Percentiles rank a stretch among this genome's conserved stretches.
These are phyloP conservation scores for Pygoscelis adeliae DNA, from an alignment of 2,113 vertebrate species.

Conservation along the genomic window DNA sequence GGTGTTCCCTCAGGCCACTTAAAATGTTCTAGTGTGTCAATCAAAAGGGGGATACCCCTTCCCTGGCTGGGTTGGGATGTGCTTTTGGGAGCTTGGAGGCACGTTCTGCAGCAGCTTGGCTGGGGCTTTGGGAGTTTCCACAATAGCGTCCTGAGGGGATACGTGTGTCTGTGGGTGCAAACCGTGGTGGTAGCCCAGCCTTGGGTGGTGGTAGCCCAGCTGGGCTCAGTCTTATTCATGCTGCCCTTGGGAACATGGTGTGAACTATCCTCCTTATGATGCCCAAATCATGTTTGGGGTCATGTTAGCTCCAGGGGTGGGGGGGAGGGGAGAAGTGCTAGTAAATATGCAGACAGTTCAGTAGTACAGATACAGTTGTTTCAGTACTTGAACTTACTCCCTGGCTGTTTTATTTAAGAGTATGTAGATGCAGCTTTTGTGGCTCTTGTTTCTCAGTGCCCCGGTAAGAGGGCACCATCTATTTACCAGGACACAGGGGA, in stretches of 20 bases:
- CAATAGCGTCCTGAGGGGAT: accelerated
- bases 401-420: not conserved
- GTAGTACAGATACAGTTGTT: not conserved
- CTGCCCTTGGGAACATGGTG: not conserved
- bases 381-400: not conserved
- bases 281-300: not conserved
- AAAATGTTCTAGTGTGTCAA: not conserved
- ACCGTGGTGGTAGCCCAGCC: not conserved
- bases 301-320: not conserved
- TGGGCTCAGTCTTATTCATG: not conserved
- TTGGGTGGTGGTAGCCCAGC: not conserved
- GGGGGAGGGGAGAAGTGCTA: no score
- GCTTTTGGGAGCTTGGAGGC: not conserved
- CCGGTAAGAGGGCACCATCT: not conserved
- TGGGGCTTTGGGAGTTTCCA: not conserved
- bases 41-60: not conserved
- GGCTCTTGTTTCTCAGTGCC: not conserved
- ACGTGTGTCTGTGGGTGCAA: accelerated
- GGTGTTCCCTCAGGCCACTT: not conserved
- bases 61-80: not conserved
- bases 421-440: not conserved
- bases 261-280: not conserved
- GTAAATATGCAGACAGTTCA: not conserved
- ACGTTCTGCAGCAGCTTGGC: accelerated
- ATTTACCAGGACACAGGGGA: not conserved